Evolutionary conservation across 2,113 vertebrate species (phyloP), one percentile per base, ranked within the genome.

Genomic region (Pelvicachromis taeniatus): DNA sequence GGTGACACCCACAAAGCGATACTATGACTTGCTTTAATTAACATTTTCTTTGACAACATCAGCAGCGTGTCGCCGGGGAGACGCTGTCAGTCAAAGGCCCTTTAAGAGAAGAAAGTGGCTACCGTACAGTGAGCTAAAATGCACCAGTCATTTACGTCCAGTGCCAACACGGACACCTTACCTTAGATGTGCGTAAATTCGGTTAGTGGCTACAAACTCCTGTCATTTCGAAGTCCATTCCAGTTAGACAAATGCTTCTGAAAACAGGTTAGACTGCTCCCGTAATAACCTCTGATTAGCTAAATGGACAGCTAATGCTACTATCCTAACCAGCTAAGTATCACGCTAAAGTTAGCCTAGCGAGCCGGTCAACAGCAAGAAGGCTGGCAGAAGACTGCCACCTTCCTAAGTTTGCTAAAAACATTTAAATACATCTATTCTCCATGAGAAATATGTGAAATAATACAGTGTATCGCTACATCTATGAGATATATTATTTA

Each of bases 401-500:
- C 78, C 84, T 26, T 75, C 58, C 54, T 45, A 73, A 40, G 63
- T 29, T 26, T 10, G 16, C 56, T 75, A 45, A 29, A 73, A 26
- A 21, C 88, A 92, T 93, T 56, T 77, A 91, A 9, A 77, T 68
- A 63, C 19, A 65, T 7, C 50, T 56, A 26, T 70, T 78, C 81
- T 83, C 70, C 70, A 48, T 48, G 11, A 23, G 23, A 81, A 90
- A 89, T 29, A 12, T 12, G 55, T 73, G 26, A 85, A 89, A 88
- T 42, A 73, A 77, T 50, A 73, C 88, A 88, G 82, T 78, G 90
- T 86, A 75, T 29, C 84, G 63, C 85, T 90, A 86, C 81, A 84
- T 85, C 53, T 89, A 77, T 84, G 53, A 89, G 53, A 90, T 94
- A 88, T 84, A 88, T 90, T 95, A 95, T 94, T 94, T 94, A 94